phyloP scores from a whole-genome alignment of 2,113 vertebrate genomes.

The Plestiodon gilberti region DNA sequence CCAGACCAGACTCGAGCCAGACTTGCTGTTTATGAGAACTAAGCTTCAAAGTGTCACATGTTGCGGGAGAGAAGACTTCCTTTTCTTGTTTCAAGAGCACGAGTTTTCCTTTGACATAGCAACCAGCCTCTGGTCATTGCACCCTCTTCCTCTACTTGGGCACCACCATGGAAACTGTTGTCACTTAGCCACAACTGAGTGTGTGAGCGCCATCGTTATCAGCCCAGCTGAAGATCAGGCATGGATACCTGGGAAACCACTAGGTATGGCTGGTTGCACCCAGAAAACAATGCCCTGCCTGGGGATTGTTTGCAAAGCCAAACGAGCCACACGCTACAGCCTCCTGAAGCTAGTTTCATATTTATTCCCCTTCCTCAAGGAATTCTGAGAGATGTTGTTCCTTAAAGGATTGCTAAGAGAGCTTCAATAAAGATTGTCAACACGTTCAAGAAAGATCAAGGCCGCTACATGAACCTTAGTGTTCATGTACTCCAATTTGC shows the following conservation, averaged over 20 bases:
- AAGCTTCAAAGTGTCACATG: not conserved
- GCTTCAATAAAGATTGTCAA: not conserved
- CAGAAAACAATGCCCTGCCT: not conserved
- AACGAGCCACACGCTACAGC: fast-evolving
- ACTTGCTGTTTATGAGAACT: not conserved
- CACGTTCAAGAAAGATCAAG: not conserved
- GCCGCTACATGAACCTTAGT: too few species aligned
- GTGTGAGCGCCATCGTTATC: not conserved
- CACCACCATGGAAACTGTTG: not conserved
- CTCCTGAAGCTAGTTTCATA: not conserved
- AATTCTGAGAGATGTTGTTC: not conserved
- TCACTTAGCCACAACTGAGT: not conserved
- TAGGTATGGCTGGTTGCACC: not conserved
- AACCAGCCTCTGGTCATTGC: not conserved
- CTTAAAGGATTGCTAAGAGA: not conserved
- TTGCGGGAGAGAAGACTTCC: not conserved
- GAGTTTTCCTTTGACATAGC: not conserved
- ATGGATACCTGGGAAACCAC: not conserved
- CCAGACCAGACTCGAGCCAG: too few species aligned
- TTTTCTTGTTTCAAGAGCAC: not conserved
- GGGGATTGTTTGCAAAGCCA: too few species aligned
- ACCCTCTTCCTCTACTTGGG: not conserved
- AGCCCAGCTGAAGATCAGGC: not conserved
- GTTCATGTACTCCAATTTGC: too few species aligned
- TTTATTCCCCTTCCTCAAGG: not conserved